Percentiles rank a stretch among this genome's conserved stretches.
These are phyloP conservation scores for Eupeodes luniger DNA, from an alignment of 2,888 invertebrate genomes.

Conservation along the genomic window DNA sequence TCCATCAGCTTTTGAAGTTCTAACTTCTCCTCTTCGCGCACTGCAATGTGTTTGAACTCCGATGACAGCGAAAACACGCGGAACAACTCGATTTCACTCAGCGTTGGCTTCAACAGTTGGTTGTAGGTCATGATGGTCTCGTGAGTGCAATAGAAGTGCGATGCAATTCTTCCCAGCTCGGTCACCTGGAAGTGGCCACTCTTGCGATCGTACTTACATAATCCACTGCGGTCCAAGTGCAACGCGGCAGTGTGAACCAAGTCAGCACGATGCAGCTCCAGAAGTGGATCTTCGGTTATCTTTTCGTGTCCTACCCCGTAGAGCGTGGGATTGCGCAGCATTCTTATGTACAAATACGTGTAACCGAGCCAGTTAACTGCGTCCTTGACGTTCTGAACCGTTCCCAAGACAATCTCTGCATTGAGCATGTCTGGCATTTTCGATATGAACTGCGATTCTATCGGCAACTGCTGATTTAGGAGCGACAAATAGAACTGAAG, in stretches of 20 bases:
- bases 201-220: slow-evolving; percentile 97
- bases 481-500: slow-evolving; percentile 98
- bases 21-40: slow-evolving; percentile 97
- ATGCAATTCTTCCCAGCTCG: slow-evolving; percentile 98
- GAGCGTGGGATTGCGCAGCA: slow-evolving; percentile 94
- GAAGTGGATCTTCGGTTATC: slow-evolving; percentile 91
- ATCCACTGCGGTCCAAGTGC: slow-evolving; percentile 95
- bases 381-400: slow-evolving; percentile 93
- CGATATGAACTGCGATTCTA: slow-evolving; percentile 97
- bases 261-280: slow-evolving; percentile 97
- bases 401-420: slow-evolving; percentile 98
- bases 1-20: slow-evolving; percentile 96
- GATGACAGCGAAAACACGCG: slow-evolving; percentile 98
- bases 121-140: slow-evolving; percentile 99
- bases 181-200: slow-evolving; percentile 95
- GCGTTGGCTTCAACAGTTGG: slow-evolving; percentile 96
- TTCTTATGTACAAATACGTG: slow-evolving; percentile 97
- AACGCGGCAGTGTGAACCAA: slow-evolving; percentile 97
- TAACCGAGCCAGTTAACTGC: slow-evolving; percentile 97
- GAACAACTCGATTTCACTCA: slow-evolving; percentile 99
- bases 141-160: slow-evolving; percentile 98
- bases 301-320: slow-evolving; percentile 94
- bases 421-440: slow-evolving; percentile 98
- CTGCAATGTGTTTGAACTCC: slow-evolving; percentile 97
- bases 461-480: slow-evolving; percentile 98